Conservation (phyloP, 2,888 invertebrate genomes). For the Adelphocoris suturalis region DNA sequence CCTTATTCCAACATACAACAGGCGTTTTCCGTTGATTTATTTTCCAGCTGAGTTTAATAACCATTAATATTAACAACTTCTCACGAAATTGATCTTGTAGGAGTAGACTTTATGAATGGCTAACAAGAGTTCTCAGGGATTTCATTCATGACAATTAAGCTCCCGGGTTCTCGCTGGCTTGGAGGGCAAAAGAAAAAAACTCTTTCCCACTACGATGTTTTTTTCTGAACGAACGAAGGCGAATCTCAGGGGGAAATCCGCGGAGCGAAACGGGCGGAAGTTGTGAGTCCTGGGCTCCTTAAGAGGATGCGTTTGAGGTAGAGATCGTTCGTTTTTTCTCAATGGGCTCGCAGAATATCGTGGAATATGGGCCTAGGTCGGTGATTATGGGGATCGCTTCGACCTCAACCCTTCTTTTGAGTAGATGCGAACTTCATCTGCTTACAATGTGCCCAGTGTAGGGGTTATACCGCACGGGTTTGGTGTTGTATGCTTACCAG, state of each 20-base stretch:
- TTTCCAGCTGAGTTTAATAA: too few relatives aligned
- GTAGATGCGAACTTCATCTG: background rate
- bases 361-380: constrained; percentile 26
- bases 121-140: background rate
- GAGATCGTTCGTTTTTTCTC: background rate
- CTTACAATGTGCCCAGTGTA: background rate
- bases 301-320: constrained; percentile 2
- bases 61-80: too few relatives aligned
- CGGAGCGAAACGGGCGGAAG: constrained; percentile 3
- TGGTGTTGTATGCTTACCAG: too few relatives aligned
- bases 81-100: background rate
- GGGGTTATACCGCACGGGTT: background rate
- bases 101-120: background rate
- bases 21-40: too few relatives aligned
- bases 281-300: background rate
- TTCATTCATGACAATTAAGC: background rate
- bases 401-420: background rate
- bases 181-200: background rate
- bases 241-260: constrained; percentile 1
- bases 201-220: background rate
- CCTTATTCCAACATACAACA: too few relatives aligned
- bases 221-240: background rate
- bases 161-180: background rate
- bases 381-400: background rate
- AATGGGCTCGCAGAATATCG: constrained; percentile 8